Percentiles rank a stretch among this genome's conserved stretches.
These are phyloP conservation scores for Alcedo atthis DNA, from an alignment of 2,797 vertebrate genomes.

Conservation along the genomic window DNA sequence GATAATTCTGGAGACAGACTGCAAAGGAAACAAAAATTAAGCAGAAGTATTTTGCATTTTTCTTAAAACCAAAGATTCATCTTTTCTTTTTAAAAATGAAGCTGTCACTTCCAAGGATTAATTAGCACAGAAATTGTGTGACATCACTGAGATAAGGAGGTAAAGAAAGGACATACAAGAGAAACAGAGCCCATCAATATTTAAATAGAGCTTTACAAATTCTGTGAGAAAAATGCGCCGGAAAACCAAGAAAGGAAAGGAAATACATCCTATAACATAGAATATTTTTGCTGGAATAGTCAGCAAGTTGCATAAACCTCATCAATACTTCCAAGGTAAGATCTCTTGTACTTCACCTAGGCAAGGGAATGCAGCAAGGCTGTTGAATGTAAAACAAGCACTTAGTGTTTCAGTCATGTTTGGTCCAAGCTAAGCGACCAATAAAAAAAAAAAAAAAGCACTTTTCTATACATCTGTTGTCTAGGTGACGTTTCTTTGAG, in stretches of 20 bases:
- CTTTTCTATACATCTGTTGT: constrained; percentile 19
- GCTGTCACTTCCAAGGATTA: background rate
- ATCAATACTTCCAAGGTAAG: background rate
- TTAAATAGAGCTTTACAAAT: background rate
- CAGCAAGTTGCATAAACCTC: background rate
- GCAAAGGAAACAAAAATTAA: constrained; percentile 4
- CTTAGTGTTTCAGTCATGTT: background rate
- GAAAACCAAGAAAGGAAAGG: background rate
- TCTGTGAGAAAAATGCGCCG: background rate
- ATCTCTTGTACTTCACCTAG: background rate
- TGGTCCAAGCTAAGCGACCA: background rate
- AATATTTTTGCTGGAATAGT: background rate
- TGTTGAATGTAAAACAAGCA: background rate
- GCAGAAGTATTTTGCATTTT: background rate
- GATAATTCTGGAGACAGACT: background rate
- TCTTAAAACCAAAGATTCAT: background rate
- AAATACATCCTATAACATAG: background rate
- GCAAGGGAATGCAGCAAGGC: background rate
- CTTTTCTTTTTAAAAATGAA: background rate
- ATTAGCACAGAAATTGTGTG: background rate
- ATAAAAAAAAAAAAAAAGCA: background rate
- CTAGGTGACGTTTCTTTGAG: constrained; percentile 2
- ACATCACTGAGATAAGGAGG: background rate
- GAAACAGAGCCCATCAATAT: background rate
- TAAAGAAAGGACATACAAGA: background rate